Percentiles rank a stretch among this genome's conserved stretches.
phyloP scores from a whole-genome alignment of 2,888 invertebrate species.

The Epinotia ramella region DNA sequence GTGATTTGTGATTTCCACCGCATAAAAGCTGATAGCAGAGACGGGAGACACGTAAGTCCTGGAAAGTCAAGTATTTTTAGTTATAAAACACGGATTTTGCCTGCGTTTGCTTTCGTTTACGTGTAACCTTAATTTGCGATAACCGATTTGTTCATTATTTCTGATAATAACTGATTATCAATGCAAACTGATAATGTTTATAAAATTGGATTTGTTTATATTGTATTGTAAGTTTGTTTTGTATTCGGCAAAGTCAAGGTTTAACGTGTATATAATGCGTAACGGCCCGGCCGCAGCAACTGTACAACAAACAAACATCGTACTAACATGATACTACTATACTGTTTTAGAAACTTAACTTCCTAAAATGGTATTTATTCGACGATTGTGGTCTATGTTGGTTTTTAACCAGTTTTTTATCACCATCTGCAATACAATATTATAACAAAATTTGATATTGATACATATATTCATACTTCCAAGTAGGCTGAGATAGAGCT shows the following conservation, averaged over 20 bases:
- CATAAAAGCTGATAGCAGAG: slow-evolving; percentile 33
- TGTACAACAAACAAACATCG: slow-evolving; percentile 17
- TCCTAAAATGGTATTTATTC: too few relatives aligned
- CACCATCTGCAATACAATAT: too few relatives aligned
- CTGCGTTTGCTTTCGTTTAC: slow-evolving; percentile 13
- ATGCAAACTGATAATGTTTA: slow-evolving; percentile 11
- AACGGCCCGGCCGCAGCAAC: slow-evolving; percentile 1
- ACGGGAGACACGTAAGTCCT: slow-evolving; percentile 35
- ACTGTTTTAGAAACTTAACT: neutral
- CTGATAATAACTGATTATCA: slow-evolving; percentile 11
- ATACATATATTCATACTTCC: too few relatives aligned
- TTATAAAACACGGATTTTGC: neutral
- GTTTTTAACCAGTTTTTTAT: too few relatives aligned
- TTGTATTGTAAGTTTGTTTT: neutral
- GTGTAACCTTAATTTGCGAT: slow-evolving; percentile 32
- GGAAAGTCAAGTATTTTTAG: neutral
- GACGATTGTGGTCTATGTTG: too few relatives aligned
- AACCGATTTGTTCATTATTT: slow-evolving; percentile 34
- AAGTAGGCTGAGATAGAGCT: too few relatives aligned
- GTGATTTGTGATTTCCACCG: slow-evolving; percentile 51
- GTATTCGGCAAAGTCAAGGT: neutral
- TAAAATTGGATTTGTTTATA: slow-evolving; percentile 16
- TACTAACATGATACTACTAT: neutral
- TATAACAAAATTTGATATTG: too few relatives aligned
- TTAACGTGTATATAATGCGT: neutral